phyloP scores from a whole-genome alignment of 2,113 vertebrate genomes.

The Ptychochromis oligacanthus region DNA sequence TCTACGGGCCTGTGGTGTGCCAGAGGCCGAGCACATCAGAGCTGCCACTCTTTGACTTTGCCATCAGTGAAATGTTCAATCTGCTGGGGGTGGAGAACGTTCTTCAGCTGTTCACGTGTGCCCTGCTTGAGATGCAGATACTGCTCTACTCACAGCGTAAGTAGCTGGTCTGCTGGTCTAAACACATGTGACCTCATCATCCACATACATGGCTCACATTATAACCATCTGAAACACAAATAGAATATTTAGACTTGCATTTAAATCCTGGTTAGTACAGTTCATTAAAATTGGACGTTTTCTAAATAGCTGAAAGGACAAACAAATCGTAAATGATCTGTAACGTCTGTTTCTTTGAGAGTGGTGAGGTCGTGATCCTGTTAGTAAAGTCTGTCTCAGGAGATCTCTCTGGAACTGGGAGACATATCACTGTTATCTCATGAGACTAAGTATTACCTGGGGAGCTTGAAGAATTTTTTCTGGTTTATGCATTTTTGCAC shows the following conservation, averaged over 20 bases:
- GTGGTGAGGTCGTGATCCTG: neutral
- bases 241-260: neutral
- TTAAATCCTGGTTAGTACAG: neutral
- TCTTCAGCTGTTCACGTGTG: slow-evolving; percentile 97
- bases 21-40: slow-evolving; percentile 95
- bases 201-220: neutral
- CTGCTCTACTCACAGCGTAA: slow-evolving; percentile 98
- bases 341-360: slow-evolving; percentile 1
- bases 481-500: neutral
- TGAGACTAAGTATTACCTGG: slow-evolving; percentile 14
- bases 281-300: neutral
- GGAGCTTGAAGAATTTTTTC: neutral
- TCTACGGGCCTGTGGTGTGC: slow-evolving; percentile 94
- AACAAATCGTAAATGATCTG: neutral
- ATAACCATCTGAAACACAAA: neutral
- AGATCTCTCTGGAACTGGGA: slow-evolving; percentile 6
- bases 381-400: neutral
- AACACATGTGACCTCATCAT: neutral
- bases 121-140: slow-evolving; percentile 97
- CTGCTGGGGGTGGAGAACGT: slow-evolving; percentile 96
- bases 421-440: slow-evolving; percentile 22
- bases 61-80: slow-evolving; percentile 90
- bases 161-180: slow-evolving; percentile 60
- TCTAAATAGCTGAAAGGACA: neutral
- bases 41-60: slow-evolving; percentile 95